Base-by-base conservation (phyloP, 1,140 invertebrate species). In the Sarcophaga bullata region DNA sequence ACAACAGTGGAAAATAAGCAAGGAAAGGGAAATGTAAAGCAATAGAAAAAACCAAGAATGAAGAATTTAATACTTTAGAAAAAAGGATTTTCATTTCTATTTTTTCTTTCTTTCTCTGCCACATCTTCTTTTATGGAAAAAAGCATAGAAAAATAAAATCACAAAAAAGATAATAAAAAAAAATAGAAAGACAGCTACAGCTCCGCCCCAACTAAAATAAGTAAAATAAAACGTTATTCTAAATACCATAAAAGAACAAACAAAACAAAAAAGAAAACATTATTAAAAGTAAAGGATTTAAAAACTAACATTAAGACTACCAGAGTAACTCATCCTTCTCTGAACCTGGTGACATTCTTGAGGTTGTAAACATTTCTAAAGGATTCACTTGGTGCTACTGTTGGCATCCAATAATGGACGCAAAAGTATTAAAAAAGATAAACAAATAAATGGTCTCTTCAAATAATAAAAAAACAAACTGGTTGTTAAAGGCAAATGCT, bases 21-120 rank as follows among this genome's bases (percentile, higher is more conserved):
- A 78, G 75, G 75, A 76, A 49, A 49, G n/a, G 17, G 25, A 37
- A 75, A 75, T 3, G 73, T 47, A 75, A 75, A 75, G 46, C 10
- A 47, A 6, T 6, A 17, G 48, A 50, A 78, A 15, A 52, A 78
- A 47, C 19, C 50, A 48, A 19, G 50, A 50, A 19, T 68, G 62
- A 68, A 8, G 62, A 68, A 8, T 19, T 68, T 68, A 37, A 25
- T 68, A 19, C 62, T 68, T 68, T 68, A 68, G 17, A 68, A 68
- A 25, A 17, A 68, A 68, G 9, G 62, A 19, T 68, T 68, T 68
- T 68, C 25, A 58, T 58, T 58, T 68, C 17, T 19, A 17, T 68
- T 37, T 37, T 37, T 37, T 37, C 25, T 37, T 37, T 37, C 25
- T 37, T 37, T 37, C 4, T 37, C 25, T 37, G 4, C 25, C 4